Evolutionary conservation across 2,888 invertebrate genomes (phyloP).

Genomic region (Chrysolina oricalcia): DNA sequence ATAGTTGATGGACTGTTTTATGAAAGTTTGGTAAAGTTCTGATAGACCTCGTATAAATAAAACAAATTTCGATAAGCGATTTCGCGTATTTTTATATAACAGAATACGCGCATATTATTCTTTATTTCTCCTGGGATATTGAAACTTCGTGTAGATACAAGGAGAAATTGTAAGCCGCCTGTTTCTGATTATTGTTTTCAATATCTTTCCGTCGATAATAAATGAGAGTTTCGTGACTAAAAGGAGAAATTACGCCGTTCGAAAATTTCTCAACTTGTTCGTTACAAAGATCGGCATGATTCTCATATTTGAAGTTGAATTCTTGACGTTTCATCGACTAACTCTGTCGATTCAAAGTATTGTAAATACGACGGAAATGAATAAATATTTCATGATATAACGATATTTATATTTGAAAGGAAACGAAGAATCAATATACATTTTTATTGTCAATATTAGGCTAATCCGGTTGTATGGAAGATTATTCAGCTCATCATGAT

Average conservation of each 20-base stretch:
- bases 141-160: slow-evolving; percentile 40
- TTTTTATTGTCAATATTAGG: neutral
- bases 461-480: neutral
- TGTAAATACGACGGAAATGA: slow-evolving; percentile 9
- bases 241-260: slow-evolving; percentile 52
- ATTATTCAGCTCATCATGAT: neutral
- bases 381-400: slow-evolving; percentile 35
- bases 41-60: neutral
- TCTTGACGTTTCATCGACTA: slow-evolving; percentile 37
- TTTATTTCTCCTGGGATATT: slow-evolving; percentile 36
- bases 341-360: slow-evolving; percentile 23
- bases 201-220: slow-evolving; percentile 54
- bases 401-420: slow-evolving; percentile 11
- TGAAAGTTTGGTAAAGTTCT: neutral
- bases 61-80: neutral
- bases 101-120: slow-evolving; percentile 13
- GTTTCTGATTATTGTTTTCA: slow-evolving; percentile 55
- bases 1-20: neutral
- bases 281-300: slow-evolving; percentile 38
- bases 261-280: slow-evolving; percentile 53
- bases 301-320: slow-evolving; percentile 36
- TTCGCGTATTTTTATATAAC: neutral
- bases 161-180: slow-evolving; percentile 44
- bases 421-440: slow-evolving; percentile 15
- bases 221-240: slow-evolving; percentile 56